These are phyloP conservation scores for Leucophenga montana DNA, from an alignment of 2,888 invertebrate genomes.

Conservation along the genomic window DNA sequence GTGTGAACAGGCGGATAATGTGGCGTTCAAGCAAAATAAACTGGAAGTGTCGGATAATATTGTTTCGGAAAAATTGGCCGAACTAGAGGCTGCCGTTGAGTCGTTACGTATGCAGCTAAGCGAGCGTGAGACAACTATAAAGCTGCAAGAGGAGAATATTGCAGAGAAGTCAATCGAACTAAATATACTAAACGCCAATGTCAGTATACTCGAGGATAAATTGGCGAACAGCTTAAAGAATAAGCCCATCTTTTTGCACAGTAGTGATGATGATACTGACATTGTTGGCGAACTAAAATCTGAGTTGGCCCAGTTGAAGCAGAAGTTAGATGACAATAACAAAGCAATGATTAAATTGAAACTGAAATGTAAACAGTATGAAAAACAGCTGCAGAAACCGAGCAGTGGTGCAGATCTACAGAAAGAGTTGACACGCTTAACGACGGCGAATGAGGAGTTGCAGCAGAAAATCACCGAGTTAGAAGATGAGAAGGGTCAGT, in stretches of 20 bases:
- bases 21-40: constrained; percentile 51
- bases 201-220: constrained; percentile 71
- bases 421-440: constrained; percentile 79
- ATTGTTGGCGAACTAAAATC: constrained; percentile 50
- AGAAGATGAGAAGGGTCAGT: constrained; percentile 93
- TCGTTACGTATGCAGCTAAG: constrained; percentile 75
- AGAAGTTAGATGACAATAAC: constrained; percentile 83
- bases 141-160: constrained; percentile 75
- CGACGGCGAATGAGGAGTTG: constrained; percentile 78
- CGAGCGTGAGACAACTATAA: constrained; percentile 75
- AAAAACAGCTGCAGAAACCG: constrained; percentile 81
- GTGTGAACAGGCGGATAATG: constrained; percentile 36
- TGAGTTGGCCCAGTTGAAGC: constrained; percentile 75
- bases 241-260: constrained; percentile 66
- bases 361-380: constrained; percentile 82
- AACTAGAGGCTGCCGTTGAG: constrained; percentile 74
- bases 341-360: constrained; percentile 74
- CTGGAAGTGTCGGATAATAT: constrained; percentile 76
- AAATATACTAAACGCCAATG: constrained; percentile 73
- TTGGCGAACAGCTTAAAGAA: constrained; percentile 59
- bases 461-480: constrained; percentile 86
- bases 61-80: constrained; percentile 68
- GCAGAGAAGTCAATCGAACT: constrained; percentile 76
- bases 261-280: constrained; percentile 46
- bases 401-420: constrained; percentile 81